phyloP scores from a whole-genome alignment of 2,888 invertebrate genomes.

The Drosophila villosipedis region DNA sequence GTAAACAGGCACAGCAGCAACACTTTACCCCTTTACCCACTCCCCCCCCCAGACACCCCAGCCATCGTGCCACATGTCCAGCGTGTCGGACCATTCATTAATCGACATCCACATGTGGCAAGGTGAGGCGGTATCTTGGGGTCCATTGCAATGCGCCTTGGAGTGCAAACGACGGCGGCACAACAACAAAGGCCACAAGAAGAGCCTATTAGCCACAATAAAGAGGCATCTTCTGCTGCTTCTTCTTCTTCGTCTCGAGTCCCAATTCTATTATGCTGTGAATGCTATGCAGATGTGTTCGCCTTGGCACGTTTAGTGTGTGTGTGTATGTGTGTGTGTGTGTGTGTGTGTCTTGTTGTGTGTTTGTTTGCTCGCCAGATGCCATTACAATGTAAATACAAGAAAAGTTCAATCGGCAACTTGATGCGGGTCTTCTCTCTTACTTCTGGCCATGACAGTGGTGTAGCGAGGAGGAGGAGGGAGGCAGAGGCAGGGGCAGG shows the following conservation, averaged over 20 bases:
- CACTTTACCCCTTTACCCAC: conserved; percentile 26
- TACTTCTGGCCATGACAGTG: conserved; percentile 3
- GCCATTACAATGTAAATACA: conserved; percentile 81
- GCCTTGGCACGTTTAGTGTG: conserved; percentile 21
- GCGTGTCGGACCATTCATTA: conserved; percentile 69
- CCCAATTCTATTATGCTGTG: conserved; percentile 71
- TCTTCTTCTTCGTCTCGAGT: conserved; percentile 24
- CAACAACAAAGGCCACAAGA: conserved; percentile 74
- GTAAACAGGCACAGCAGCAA: conserved; percentile 52
- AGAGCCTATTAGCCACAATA: conserved; percentile 79
- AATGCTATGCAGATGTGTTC: conserved; percentile 73
- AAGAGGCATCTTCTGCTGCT: conserved; percentile 59
- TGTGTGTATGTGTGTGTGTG: conserved; percentile 24
- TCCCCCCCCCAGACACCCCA: background rate
- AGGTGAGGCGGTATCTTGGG: conserved; percentile 13
- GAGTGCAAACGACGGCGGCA: conserved; percentile 71
- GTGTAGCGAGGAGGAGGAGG: background rate
- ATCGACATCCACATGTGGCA: conserved; percentile 55
- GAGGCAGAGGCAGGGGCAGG: conserved; percentile 8
- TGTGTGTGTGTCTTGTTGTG: conserved; percentile 47
- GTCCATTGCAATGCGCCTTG: conserved; percentile 50
- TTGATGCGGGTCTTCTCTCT: conserved; percentile 61
- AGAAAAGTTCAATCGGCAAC: conserved; percentile 76
- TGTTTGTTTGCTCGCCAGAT: conserved; percentile 74
- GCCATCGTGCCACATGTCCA: conserved; percentile 26